Evolutionary conservation across 2,888 invertebrate species (phyloP).

Genomic region (Caenorhabditis sp.): DNA sequence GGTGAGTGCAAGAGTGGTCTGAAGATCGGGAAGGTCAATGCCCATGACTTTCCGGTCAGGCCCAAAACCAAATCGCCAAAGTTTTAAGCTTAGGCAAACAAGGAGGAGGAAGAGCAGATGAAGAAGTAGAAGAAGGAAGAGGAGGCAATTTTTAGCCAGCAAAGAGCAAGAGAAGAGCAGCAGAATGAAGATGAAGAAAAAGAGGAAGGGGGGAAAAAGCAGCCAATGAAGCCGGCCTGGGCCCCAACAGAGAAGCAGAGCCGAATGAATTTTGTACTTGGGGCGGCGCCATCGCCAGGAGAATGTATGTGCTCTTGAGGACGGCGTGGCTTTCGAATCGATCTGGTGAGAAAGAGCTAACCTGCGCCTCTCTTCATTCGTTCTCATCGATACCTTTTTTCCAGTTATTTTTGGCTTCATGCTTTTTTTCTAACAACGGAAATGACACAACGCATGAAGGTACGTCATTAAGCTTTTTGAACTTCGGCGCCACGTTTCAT

Average conservation of each 20-base stretch:
- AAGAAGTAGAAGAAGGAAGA: too few species aligned
- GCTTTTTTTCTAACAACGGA: too few species aligned
- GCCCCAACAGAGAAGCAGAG: neutral
- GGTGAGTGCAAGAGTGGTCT: too few species aligned
- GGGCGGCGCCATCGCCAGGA: conserved; percentile 3
- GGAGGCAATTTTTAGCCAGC: neutral
- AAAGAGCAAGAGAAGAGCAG: conserved; percentile 1
- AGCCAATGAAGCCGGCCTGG: neutral
- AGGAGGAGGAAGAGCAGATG: neutral
- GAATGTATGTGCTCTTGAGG: neutral
- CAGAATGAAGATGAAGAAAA: neutral
- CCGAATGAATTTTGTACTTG: conserved; percentile 6
- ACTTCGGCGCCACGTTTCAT: too few species aligned
- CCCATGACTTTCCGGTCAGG: too few species aligned
- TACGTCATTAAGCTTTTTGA: too few species aligned
- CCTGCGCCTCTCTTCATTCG: neutral
- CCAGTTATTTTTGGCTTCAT: too few species aligned
- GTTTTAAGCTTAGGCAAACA: too few species aligned
- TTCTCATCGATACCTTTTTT: too few species aligned
- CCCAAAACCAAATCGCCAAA: too few species aligned
- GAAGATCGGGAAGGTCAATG: too few species aligned
- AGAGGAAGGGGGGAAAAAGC: neutral
- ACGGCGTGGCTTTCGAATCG: neutral
- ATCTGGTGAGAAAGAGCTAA: neutral
- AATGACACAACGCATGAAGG: too few species aligned